Evolutionary conservation across 2,113 vertebrate genomes (phyloP).

Genomic region (Cisticola juncidis): DNA sequence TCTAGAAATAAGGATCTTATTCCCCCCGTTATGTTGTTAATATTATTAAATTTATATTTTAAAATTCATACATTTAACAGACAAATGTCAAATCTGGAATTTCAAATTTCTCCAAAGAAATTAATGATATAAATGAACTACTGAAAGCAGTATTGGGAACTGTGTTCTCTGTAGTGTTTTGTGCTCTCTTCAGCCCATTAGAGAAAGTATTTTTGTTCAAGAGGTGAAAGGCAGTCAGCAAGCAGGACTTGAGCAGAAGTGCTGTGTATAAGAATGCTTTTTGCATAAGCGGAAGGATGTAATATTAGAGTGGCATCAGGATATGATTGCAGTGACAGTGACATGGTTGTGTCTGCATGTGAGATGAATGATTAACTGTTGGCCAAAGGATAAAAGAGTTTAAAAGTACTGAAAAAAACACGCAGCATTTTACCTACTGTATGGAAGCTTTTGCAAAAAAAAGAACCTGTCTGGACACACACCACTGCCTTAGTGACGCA

Average conservation of each 20-base stretch:
- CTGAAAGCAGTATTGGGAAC: not conserved
- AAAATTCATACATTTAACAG: not conserved
- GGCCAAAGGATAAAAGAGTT: not conserved
- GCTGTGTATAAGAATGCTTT: not conserved
- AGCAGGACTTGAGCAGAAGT: not conserved
- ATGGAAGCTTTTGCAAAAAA: not conserved
- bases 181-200: not conserved
- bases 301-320: not conserved
- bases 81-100: not conserved
- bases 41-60: not conserved
- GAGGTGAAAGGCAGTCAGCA: not conserved
- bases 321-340: not conserved
- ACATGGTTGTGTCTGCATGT: rapidly evolving
- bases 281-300: not conserved
- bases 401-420: not conserved
- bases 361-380: not conserved
- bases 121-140: not conserved
- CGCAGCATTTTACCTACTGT: not conserved
- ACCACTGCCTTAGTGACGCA: not conserved
- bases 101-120: not conserved
- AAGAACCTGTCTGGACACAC: rapidly evolving
- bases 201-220: not conserved
- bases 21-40: not conserved
- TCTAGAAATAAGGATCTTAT: not conserved
- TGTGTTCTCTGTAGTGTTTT: not conserved